Conservation (phyloP, 2,888 invertebrate species). For the Euclidia mi region DNA sequence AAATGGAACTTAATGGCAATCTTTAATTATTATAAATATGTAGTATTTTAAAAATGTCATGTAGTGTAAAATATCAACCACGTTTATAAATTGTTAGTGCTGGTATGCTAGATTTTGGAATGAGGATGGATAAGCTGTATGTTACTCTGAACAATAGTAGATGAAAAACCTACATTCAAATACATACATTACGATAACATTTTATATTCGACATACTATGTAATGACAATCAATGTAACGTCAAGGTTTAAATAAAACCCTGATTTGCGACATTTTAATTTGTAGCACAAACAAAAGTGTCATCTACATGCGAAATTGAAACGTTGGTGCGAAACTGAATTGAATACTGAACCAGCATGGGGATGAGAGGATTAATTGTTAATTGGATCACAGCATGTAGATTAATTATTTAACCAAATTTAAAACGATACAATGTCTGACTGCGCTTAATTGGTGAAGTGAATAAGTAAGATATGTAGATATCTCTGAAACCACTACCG, state of each 20-base stretch:
- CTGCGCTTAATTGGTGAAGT: slow-evolving; percentile 66
- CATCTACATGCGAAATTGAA: slow-evolving; percentile 78
- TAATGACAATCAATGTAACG: slow-evolving; percentile 44
- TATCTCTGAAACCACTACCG: slow-evolving; percentile 24
- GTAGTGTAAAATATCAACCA: no score
- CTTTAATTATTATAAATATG: no score
- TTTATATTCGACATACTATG: background rate
- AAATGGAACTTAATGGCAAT: no score
- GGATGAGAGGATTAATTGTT: slow-evolving; percentile 80
- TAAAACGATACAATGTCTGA: slow-evolving; percentile 67
- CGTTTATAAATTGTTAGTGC: no score
- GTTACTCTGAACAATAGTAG: no score
- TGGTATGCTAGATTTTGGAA: no score
- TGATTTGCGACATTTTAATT: slow-evolving; percentile 78
- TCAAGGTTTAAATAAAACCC: slow-evolving; percentile 65
- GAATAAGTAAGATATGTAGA: slow-evolving; percentile 55
- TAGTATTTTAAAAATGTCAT: no score
- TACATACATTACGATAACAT: background rate
- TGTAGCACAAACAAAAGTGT: slow-evolving; percentile 75
- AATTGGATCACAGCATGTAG: slow-evolving; percentile 80
- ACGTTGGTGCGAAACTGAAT: slow-evolving; percentile 74
- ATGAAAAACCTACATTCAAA: no score
- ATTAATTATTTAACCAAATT: slow-evolving; percentile 77
- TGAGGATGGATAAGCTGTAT: no score
- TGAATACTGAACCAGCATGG: slow-evolving; percentile 73